Percentiles rank a stretch among this genome's conserved stretches.
Evolutionary conservation across 2,797 vertebrate species (phyloP).

Genomic region (Siniperca scherzeri): DNA sequence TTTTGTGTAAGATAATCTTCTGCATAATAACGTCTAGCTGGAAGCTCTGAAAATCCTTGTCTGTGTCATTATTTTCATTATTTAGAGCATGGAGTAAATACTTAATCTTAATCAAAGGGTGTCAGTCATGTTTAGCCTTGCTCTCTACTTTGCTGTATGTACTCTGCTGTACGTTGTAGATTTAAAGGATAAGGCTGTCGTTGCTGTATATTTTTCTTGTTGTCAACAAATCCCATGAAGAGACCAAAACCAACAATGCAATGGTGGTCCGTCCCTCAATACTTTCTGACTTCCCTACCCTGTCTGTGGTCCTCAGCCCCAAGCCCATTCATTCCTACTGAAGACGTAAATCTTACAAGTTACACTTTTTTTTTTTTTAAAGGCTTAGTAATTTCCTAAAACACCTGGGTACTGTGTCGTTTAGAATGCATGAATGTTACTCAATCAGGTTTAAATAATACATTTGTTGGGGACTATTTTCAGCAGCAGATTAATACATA

Average conservation of each 20-base stretch:
- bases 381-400: background rate
- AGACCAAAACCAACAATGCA: background rate
- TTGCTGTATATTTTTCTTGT: background rate
- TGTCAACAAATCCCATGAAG: background rate
- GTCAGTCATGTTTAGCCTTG: constrained; percentile 1
- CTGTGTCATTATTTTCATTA: constrained; percentile 30
- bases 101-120: constrained; percentile 15
- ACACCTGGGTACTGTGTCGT: background rate
- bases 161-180: background rate
- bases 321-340: background rate
- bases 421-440: background rate
- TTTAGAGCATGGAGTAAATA: background rate
- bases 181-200: background rate
- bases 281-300: too few species aligned
- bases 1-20: constrained; percentile 64
- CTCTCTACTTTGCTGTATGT: background rate
- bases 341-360: background rate
- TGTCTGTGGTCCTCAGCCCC: background rate
- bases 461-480: background rate
- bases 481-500: background rate
- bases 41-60: constrained; percentile 13
- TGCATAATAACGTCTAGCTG: constrained; percentile 33
- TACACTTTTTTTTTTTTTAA: background rate
- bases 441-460: background rate
- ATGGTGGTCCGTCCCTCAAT: background rate